Conservation (phyloP, 2,888 invertebrate species). For the Xestia sexstrigata region DNA sequence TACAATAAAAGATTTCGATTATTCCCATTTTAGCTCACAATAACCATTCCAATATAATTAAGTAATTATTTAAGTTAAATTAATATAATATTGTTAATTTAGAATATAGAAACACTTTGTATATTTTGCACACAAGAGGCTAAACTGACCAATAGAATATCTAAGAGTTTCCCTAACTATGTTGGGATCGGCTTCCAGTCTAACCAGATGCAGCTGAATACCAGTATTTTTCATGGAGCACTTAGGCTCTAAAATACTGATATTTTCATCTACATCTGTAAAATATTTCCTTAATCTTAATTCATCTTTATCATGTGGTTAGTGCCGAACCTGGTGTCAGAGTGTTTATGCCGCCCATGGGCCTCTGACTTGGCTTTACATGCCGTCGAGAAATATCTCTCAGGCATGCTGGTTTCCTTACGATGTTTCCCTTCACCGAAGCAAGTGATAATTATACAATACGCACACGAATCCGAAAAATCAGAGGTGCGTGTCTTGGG, state of each 20-base stretch:
- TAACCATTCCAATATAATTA: slow-evolving; percentile 40
- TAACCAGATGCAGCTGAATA: neutral
- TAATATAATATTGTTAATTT: slow-evolving; percentile 28
- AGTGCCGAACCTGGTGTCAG: too few relatives aligned
- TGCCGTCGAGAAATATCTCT: too few relatives aligned
- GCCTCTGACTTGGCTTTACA: too few relatives aligned
- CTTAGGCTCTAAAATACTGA: neutral
- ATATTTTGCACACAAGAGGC: slow-evolving; percentile 44
- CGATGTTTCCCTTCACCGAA: too few relatives aligned
- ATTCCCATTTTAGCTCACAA: slow-evolving; percentile 10
- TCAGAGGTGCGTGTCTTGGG: too few relatives aligned
- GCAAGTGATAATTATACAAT: too few relatives aligned
- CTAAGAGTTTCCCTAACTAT: neutral
- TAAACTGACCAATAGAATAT: neutral
- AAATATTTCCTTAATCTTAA: too few relatives aligned
- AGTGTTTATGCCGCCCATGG: too few relatives aligned
- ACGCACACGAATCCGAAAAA: too few relatives aligned
- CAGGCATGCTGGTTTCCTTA: too few relatives aligned
- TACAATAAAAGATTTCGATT: neutral
- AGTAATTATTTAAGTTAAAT: slow-evolving; percentile 9
- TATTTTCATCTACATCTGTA: neutral
- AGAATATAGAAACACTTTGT: slow-evolving; percentile 7
- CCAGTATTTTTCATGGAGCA: neutral
- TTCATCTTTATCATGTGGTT: too few relatives aligned
- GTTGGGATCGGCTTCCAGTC: neutral